Percentiles rank a stretch among this genome's conserved stretches.
phyloP scores from a whole-genome alignment of 2,113 vertebrate genomes.

The Cygnus buccinator region DNA sequence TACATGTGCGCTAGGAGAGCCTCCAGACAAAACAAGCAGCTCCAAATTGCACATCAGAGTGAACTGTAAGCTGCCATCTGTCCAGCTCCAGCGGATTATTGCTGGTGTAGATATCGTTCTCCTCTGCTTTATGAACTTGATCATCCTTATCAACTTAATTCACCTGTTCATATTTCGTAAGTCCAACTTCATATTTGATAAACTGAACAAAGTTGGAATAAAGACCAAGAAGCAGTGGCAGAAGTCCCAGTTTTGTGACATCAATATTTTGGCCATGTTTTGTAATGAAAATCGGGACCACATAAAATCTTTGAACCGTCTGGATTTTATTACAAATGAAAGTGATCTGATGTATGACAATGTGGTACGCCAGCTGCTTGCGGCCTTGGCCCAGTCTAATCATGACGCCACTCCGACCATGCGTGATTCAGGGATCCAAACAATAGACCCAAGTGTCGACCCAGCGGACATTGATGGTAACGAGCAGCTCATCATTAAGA shows the following conservation, averaged over 20 bases:
- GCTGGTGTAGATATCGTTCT: conserved; percentile 91
- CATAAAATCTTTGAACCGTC: conserved; percentile 96
- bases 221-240: conserved; percentile 96
- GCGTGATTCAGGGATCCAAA: conserved; percentile 92
- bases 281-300: conserved; percentile 99
- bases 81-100: conserved; percentile 97
- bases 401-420: conserved; percentile 94
- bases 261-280: conserved; percentile 99
- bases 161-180: conserved; percentile 98
- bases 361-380: conserved; percentile 95
- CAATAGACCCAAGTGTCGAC: conserved; percentile 88
- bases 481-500: conserved; percentile 90
- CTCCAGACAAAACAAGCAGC: conserved; percentile 88
- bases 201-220: conserved; percentile 97
- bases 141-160: conserved; percentile 93
- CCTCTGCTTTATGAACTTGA: conserved; percentile 95
- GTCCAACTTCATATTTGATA: conserved; percentile 99
- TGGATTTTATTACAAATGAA: conserved; percentile 99
- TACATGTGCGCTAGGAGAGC: conserved; percentile 91
- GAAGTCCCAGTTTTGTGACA: conserved; percentile 98
- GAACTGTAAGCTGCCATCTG: conserved; percentile 95
- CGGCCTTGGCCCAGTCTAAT: conserved; percentile 95
- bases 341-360: conserved; percentile 99
- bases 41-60: conserved; percentile 85
- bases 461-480: conserved; percentile 86